Evolutionary conservation across 1,140 invertebrate species (phyloP).

Genomic region (Phenacoccus solenopsis): DNA sequence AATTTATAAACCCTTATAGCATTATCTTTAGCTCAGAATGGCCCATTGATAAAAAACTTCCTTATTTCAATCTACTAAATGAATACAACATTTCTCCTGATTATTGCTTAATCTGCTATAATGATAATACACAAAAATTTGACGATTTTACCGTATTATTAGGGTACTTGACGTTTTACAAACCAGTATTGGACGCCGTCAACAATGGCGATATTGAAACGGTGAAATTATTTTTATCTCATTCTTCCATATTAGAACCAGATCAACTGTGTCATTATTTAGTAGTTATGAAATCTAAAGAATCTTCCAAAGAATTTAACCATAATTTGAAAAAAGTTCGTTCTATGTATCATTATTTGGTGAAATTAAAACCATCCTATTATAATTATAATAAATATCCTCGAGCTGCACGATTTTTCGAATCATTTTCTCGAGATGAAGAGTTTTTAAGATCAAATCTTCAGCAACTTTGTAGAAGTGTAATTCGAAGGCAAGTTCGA

Average conservation of each 20-base stretch:
- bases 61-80: background rate
- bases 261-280: background rate
- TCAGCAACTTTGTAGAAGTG: background rate
- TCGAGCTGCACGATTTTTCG: background rate
- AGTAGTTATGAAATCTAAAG: background rate
- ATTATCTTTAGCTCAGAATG: background rate
- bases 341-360: background rate
- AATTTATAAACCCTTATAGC: background rate
- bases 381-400: background rate
- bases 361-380: background rate
- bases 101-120: background rate
- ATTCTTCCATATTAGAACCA: background rate
- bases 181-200: slow-evolving; percentile 6
- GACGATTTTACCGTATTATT: background rate
- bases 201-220: background rate
- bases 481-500: background rate
- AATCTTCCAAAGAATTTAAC: background rate
- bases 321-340: background rate
- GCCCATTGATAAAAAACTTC: background rate
- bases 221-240: background rate
- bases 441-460: background rate
- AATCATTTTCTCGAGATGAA: background rate
- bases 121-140: background rate
- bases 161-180: background rate
- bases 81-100: background rate